Percentiles rank a stretch among this genome's conserved stretches.
Conservation (phyloP, 2,888 invertebrate genomes). For the Autographa pulchrina region DNA sequence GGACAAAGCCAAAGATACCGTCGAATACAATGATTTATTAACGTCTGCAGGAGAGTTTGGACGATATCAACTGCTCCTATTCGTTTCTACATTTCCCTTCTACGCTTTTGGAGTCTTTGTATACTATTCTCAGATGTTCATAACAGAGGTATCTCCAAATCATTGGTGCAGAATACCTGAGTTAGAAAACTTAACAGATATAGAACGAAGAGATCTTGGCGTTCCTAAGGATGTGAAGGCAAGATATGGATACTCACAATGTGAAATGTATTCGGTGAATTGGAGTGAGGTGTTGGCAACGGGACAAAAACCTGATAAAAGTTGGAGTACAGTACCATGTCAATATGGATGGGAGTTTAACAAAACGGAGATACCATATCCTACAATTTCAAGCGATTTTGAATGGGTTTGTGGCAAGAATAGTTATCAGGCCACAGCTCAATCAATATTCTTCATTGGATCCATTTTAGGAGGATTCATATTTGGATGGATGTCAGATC, state of each 20-base stretch:
- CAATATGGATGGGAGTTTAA: conserved; percentile 78
- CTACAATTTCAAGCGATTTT: conserved; percentile 75
- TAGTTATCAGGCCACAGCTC: conserved; percentile 77
- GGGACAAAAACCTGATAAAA: conserved; percentile 61
- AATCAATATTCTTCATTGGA: conserved; percentile 75
- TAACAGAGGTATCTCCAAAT: conserved; percentile 71
- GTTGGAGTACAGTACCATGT: conserved; percentile 71
- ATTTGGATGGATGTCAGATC: conserved; percentile 75
- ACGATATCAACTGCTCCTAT: conserved; percentile 66
- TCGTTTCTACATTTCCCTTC: conserved; percentile 68
- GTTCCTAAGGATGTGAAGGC: conserved; percentile 65
- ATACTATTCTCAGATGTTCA: conserved; percentile 70
- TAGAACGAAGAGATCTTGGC: conserved; percentile 66
- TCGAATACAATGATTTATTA: conserved; percentile 70
- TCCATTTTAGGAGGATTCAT: conserved; percentile 73
- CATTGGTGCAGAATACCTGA: conserved; percentile 74
- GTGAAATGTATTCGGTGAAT: conserved; percentile 69
- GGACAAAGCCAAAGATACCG: conserved; percentile 45
- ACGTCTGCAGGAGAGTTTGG: conserved; percentile 71
- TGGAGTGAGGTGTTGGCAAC: conserved; percentile 71
- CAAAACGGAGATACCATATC: conserved; percentile 76
- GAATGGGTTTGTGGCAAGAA: conserved; percentile 78
- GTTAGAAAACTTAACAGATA: conserved; percentile 65
- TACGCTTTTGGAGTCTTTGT: conserved; percentile 68
- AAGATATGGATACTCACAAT: conserved; percentile 73